phyloP scores from a whole-genome alignment of 1,140 invertebrate species.

The Amyelois transitella region DNA sequence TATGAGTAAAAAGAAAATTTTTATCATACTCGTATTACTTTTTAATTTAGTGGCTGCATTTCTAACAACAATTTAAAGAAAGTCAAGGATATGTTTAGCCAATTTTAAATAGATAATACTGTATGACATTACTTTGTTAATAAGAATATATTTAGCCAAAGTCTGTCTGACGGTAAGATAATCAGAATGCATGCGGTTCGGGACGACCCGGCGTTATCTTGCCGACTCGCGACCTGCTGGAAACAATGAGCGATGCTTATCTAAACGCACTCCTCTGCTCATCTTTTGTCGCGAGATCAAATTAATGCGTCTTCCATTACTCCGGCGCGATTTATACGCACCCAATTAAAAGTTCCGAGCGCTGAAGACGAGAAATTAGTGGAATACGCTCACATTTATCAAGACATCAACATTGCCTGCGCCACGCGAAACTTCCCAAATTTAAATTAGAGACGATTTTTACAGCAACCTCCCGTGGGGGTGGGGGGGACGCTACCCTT shows the following conservation, averaged over 20 bases:
- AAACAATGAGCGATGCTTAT: slow-evolving; percentile 66
- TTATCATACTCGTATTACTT: too few species aligned
- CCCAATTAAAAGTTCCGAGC: slow-evolving; percentile 70
- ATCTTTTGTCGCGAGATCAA: slow-evolving; percentile 59
- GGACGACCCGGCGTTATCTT: neutral
- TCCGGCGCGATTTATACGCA: slow-evolving; percentile 56
- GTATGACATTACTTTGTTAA: too few species aligned
- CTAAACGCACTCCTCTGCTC: slow-evolving; percentile 38
- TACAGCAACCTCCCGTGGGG: slow-evolving; percentile 65
- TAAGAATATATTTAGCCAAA: too few species aligned
- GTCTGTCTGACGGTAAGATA: neutral
- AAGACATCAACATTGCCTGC: slow-evolving; percentile 70
- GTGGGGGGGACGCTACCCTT: slow-evolving; percentile 67
- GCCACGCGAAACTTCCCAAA: slow-evolving; percentile 71
- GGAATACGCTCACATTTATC: slow-evolving; percentile 70
- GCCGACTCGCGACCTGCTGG: slow-evolving; percentile 26
- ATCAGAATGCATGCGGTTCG: neutral
- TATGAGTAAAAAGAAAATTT: too few species aligned
- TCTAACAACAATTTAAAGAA: too few species aligned
- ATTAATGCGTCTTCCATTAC: slow-evolving; percentile 64
- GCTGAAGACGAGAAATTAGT: slow-evolving; percentile 70
- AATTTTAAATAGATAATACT: too few species aligned
- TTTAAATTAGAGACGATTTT: slow-evolving; percentile 75
- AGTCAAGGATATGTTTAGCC: too few species aligned
- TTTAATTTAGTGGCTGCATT: too few species aligned